Base-by-base conservation (phyloP, 37 sponge, comb jelly and placozoan genomes). In the Geodia barretti region DNA sequence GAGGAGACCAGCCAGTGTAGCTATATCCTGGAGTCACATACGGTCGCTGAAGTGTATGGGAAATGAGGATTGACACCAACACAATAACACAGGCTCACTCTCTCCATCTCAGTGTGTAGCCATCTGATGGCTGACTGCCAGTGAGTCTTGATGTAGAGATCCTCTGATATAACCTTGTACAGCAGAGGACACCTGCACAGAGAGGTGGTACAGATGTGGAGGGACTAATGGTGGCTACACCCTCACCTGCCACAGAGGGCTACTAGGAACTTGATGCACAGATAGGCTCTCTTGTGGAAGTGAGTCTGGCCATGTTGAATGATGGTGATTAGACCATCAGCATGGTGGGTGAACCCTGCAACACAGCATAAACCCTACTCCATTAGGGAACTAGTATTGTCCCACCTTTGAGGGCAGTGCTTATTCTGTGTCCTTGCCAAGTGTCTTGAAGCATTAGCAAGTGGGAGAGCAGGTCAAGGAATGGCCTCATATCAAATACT, bases 1-100 rank as follows among this genome's bases (percentile, higher is more conserved):
- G 92, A n/a, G 94, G 92, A 34, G 92, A 94, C 94, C 88, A 94
- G n/a, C 84, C 72, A 59, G 91, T 39, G 62, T 94, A 90, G 36
- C 68, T 77, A 58, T 94, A 94, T 0, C 78, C 72, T 36, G 85
- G 59, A 60, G 61, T 40, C 37, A 77, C 78, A 39, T 80, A 89
- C 1, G 76, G 89, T 60, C 84, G 65, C 83, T 83, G 42, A 3
- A 2, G 26, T 82, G n/a, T 20, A 47, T 68, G 21, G 47, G 21
- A 42, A 64, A 63, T 7, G 1, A 20, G 39, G 37, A 26, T 33
- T 33, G 1, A 4, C 28, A 47, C 54, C 14, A 7, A 47, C 54
- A 47, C 11, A 7, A 47, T 14, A 21, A 69, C 36, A 69, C 36
- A 34, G 3, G 41, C 83, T 71, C 39, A 90, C 87, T 32, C 88